phyloP scores from a whole-genome alignment of 1,140 invertebrate genomes.

The Drosophila lacertosa region DNA sequence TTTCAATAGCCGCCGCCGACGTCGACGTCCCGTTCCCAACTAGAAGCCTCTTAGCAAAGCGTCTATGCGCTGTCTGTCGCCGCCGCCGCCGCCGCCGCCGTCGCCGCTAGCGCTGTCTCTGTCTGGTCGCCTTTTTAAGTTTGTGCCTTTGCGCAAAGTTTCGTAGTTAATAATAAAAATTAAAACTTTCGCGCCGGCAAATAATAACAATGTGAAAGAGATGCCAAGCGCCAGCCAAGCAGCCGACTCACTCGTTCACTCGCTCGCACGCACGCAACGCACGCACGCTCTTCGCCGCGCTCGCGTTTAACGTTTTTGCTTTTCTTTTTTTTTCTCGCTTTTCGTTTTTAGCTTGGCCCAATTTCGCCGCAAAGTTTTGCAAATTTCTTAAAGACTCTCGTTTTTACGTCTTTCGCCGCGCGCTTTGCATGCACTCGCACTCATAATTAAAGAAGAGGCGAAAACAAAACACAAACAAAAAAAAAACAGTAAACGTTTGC shows the following conservation, averaged over 20 bases:
- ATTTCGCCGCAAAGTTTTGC: slow-evolving; percentile 41
- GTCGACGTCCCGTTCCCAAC: background rate
- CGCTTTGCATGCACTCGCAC: slow-evolving; percentile 1
- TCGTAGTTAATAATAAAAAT: slow-evolving; percentile 83
- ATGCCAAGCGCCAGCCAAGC: slow-evolving; percentile 18
- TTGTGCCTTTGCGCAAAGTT: slow-evolving; percentile 72
- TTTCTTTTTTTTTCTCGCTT: slow-evolving; percentile 1
- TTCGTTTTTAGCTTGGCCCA: slow-evolving; percentile 39
- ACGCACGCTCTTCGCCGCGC: background rate
- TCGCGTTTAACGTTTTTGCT: background rate
- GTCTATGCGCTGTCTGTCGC: slow-evolving; percentile 63
- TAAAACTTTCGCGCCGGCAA: slow-evolving; percentile 82
- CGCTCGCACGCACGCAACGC: slow-evolving; percentile 4
- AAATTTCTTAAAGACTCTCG: slow-evolving; percentile 34
- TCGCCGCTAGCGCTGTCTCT: slow-evolving; percentile 15
- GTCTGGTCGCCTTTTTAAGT: slow-evolving; percentile 78
- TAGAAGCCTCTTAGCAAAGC: slow-evolving; percentile 32
- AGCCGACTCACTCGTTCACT: background rate
- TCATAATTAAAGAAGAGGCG: slow-evolving; percentile 25
- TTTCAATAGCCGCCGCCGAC: slow-evolving; percentile 19
- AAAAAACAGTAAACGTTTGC: background rate
- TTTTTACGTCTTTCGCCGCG: background rate
- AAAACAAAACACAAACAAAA: too few species aligned
- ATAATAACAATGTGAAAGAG: slow-evolving; percentile 77
- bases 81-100: background rate